phyloP scores from a whole-genome alignment of 2,888 invertebrate genomes.

The Yponomeuta evonymella region DNA sequence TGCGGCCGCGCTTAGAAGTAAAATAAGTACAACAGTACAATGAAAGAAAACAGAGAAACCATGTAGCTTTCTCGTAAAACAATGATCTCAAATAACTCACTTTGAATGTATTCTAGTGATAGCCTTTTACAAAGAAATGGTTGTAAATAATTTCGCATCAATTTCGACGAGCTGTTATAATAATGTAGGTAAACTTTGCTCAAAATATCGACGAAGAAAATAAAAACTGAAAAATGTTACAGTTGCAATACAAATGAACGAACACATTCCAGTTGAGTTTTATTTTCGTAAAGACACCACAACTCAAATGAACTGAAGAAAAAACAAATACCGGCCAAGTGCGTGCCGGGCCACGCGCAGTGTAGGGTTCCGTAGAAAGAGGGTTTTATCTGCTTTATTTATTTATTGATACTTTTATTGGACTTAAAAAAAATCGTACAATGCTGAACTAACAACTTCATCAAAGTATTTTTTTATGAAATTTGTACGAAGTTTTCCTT shows the following conservation, averaged over 20 bases:
- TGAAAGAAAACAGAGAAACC: not conserved
- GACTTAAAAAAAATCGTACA: no score
- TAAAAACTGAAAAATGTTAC: slow-evolving; percentile 70
- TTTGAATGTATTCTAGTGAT: not conserved
- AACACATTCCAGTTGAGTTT: slow-evolving; percentile 61
- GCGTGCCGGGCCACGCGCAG: no score
- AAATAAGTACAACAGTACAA: not conserved
- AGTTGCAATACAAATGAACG: slow-evolving; percentile 76
- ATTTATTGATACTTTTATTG: no score
- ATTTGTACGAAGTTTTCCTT: no score
- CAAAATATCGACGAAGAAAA: slow-evolving; percentile 59
- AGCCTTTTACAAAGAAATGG: not conserved
- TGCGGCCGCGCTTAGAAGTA: not conserved
- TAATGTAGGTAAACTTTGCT: slow-evolving; percentile 76
- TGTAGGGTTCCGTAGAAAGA: no score
- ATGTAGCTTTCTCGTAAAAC: not conserved
- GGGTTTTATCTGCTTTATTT: no score
- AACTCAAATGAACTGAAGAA: slow-evolving; percentile 40
- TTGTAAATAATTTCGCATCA: slow-evolving; percentile 46
- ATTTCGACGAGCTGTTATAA: slow-evolving; percentile 57
- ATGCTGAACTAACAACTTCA: no score
- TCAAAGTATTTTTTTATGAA: no score
- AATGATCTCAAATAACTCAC: not conserved
- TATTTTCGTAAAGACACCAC: slow-evolving; percentile 38
- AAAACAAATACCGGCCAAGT: slow-evolving; percentile 30